A percentile compares a stretch with the other conserved stretches of the same genome.
Evolutionary conservation across 2,888 invertebrate genomes (phyloP).

Genomic region (Eupithecia subfuscata): DNA sequence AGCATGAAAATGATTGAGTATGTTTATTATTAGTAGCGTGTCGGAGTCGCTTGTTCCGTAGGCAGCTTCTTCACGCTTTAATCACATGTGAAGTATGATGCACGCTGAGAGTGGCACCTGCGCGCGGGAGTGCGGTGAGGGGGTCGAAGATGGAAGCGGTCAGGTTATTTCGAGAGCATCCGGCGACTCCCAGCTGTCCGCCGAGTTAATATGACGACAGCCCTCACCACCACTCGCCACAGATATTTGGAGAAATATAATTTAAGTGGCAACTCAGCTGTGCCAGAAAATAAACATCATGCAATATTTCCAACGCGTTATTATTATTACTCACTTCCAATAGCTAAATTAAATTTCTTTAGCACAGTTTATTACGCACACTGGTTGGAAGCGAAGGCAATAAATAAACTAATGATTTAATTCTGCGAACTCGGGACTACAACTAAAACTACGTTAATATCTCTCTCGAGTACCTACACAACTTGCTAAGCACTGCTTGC

Average conservation of each 20-base stretch:
- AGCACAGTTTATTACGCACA: slow-evolving; percentile 12
- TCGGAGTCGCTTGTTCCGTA: slow-evolving; percentile 41
- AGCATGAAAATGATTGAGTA: slow-evolving; percentile 26
- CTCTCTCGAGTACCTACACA: slow-evolving; percentile 44
- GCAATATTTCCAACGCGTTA: not conserved
- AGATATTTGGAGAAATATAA: slow-evolving; percentile 66
- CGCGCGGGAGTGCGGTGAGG: slow-evolving; percentile 29
- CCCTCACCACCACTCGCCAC: slow-evolving; percentile 65
- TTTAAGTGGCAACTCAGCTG: slow-evolving; percentile 69
- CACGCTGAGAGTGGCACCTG: slow-evolving; percentile 69
- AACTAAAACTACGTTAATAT: slow-evolving; percentile 47
- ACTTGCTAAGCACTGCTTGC: slow-evolving; percentile 47
- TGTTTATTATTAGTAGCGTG: slow-evolving; percentile 35
- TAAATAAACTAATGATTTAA: slow-evolving; percentile 44
- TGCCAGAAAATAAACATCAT: slow-evolving; percentile 32
- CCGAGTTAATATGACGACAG: slow-evolving; percentile 76
- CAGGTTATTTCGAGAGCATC: slow-evolving; percentile 78
- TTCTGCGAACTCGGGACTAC: slow-evolving; percentile 39
- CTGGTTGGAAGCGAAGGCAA: slow-evolving; percentile 23
- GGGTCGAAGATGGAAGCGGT: slow-evolving; percentile 48
- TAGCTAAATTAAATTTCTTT: slow-evolving; percentile 11
- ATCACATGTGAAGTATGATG: slow-evolving; percentile 70
- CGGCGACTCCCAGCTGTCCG: slow-evolving; percentile 76
- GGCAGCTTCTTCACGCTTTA: slow-evolving; percentile 62
- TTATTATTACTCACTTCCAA: slow-evolving; percentile 1